Evolutionary conservation across 2,797 vertebrate genomes (phyloP).

Genomic region (Lacerta agilis): DNA sequence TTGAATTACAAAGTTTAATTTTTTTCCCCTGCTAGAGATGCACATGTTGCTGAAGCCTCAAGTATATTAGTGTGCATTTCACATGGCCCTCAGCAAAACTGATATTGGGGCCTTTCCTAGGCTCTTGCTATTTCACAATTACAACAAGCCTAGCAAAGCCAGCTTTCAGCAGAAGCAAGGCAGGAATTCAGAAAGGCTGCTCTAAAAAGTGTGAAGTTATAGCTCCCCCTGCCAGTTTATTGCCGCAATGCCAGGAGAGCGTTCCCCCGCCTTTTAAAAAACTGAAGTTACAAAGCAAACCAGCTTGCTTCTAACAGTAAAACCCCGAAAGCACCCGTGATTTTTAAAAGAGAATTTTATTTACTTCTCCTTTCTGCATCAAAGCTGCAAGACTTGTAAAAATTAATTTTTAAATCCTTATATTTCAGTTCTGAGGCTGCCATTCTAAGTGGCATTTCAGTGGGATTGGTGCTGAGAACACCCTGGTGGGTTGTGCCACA

Average conservation of each 20-base stretch:
- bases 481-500: not conserved
- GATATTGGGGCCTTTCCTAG: not conserved
- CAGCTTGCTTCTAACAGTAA: not conserved
- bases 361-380: not conserved
- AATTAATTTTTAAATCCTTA: not conserved
- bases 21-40: not conserved
- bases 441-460: not conserved
- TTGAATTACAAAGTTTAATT: not conserved
- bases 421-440: not conserved
- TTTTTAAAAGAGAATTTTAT: not conserved
- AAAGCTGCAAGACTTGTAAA: not conserved
- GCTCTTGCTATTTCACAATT: not conserved
- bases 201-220: conserved; percentile 63
- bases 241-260: not conserved
- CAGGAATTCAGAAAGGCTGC: not conserved
- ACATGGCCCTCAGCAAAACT: not conserved
- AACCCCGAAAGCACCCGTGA: not conserved
- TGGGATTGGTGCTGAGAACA: not conserved
- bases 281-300: not conserved
- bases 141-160: not conserved
- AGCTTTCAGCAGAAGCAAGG: not conserved
- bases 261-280: not conserved
- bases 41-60: not conserved
- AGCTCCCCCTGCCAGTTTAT: conserved; percentile 73
- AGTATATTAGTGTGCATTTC: not conserved